Evolutionary conservation across 2,113 vertebrate species (phyloP).

Genomic region (Sclerurus mexicanus): DNA sequence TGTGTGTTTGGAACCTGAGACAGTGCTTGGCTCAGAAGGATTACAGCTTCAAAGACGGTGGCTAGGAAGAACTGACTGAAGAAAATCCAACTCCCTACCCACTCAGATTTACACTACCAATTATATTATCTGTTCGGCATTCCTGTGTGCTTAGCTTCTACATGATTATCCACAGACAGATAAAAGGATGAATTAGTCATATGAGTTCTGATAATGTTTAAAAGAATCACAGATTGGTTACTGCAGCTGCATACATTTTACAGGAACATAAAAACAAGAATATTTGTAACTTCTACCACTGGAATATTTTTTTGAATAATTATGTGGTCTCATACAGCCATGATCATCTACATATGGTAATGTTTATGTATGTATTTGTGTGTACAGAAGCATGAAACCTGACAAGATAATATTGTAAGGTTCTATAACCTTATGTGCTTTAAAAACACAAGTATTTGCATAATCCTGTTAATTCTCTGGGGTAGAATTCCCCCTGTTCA

Average conservation of each 20-base stretch:
- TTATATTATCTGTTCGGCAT: background rate
- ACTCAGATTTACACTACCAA: slow-evolving; percentile 33
- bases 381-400: background rate
- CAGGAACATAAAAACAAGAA: background rate
- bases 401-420: background rate
- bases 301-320: background rate
- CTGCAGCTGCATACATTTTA: background rate
- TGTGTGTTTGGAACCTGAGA: slow-evolving; percentile 1
- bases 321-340: background rate
- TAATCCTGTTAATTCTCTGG: background rate
- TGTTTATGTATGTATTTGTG: background rate
- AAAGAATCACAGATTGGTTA: background rate
- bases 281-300: background rate
- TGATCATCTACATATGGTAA: background rate
- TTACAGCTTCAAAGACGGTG: slow-evolving; percentile 43
- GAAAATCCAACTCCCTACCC: slow-evolving; percentile 46
- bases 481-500: background rate
- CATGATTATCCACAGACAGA: slow-evolving; percentile 18
- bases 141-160: slow-evolving; percentile 2
- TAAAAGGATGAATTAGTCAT: slow-evolving; percentile 46
- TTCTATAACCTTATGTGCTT: background rate
- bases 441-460: background rate
- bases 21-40: background rate
- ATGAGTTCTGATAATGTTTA: background rate
- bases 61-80: slow-evolving; percentile 47